phyloP scores from a whole-genome alignment of 2,113 vertebrate species.

The Anolis sagrei region DNA sequence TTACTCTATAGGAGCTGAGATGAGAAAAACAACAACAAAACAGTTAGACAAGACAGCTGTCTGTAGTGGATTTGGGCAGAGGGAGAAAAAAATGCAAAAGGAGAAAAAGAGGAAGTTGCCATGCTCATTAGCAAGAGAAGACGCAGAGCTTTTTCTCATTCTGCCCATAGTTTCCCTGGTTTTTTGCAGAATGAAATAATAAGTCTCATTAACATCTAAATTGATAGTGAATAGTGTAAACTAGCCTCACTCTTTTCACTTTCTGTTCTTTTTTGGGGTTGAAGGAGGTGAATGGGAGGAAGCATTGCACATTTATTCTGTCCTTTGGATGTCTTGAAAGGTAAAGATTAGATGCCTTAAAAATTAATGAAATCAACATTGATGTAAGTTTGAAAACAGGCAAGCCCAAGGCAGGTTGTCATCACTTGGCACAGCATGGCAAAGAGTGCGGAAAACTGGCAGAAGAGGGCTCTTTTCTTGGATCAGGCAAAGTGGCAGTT shows the following conservation, averaged over 20 bases:
- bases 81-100: not conserved
- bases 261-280: not conserved
- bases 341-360: conserved; percentile 12
- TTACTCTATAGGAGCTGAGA: not conserved
- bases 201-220: conserved; percentile 34
- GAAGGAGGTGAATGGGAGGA: not conserved
- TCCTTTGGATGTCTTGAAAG: conserved; percentile 28
- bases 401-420: conserved; percentile 17
- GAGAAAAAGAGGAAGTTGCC: not conserved
- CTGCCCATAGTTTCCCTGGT: not conserved
- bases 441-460: conserved; percentile 27
- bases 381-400: conserved; percentile 34
- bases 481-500: conserved; percentile 43
- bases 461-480: conserved; percentile 21
- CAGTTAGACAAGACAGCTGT: not conserved
- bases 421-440: conserved; percentile 21
- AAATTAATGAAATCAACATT: conserved; percentile 20
- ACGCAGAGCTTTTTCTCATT: conserved; percentile 22
- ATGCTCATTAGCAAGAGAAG: conserved; percentile 14
- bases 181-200: conserved; percentile 32
- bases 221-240: conserved; percentile 6
- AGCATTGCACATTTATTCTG: conserved; percentile 1
- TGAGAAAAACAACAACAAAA: too few species aligned
- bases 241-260: not conserved
- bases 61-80: not conserved